These are phyloP conservation scores for Todiramphus saurophagus DNA, from an alignment of 2,113 vertebrate genomes.

Conservation along the genomic window DNA sequence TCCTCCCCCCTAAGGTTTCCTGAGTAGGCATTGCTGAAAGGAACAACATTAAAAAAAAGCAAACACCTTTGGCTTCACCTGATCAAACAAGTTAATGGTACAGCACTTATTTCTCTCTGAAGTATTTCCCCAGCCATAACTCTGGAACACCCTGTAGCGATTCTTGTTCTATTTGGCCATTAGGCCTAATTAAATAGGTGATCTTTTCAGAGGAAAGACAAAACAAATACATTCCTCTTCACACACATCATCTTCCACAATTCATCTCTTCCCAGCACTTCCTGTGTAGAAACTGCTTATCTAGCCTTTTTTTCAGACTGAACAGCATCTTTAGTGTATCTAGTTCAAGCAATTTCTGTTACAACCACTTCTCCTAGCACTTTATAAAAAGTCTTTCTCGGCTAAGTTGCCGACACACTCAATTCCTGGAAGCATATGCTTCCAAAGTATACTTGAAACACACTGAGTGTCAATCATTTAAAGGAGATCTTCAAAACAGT, in stretches of 20 bases:
- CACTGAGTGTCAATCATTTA: background rate
- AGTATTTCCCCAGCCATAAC: background rate
- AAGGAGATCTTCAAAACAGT: background rate
- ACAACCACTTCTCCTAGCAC: background rate
- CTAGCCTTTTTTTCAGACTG: background rate
- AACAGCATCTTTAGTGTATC: background rate
- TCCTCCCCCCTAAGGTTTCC: slow-evolving; percentile 41
- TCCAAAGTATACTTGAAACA: background rate
- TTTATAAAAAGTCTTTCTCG: background rate
- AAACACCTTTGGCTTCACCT: background rate
- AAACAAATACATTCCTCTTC: background rate
- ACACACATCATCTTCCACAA: background rate
- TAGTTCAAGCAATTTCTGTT: background rate
- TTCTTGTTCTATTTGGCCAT: background rate
- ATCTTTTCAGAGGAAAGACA: background rate
- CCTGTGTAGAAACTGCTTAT: background rate
- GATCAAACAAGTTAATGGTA: background rate
- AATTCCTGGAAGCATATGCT: background rate
- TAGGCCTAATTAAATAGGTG: background rate
- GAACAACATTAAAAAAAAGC: background rate
- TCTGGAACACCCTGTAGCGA: background rate
- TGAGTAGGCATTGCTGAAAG: background rate
- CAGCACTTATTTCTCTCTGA: background rate
- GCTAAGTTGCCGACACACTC: background rate
- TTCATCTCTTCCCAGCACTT: background rate